Conservation (phyloP, 2,888 invertebrate species). For the Vandiemenella viatica region DNA sequence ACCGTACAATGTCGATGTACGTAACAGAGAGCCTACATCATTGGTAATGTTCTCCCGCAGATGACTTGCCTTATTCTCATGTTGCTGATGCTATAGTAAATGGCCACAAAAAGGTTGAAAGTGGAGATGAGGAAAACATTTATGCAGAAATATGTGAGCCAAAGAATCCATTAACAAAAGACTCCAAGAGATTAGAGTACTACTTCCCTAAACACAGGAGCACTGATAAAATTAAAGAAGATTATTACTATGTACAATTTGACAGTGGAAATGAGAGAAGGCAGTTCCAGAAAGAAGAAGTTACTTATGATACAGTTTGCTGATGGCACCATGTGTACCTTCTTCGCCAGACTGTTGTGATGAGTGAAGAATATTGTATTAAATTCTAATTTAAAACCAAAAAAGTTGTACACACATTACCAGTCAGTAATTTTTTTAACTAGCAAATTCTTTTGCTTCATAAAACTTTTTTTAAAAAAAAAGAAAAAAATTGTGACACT, state of each 20-base stretch:
- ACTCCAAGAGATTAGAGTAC: too few species aligned
- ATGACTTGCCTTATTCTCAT: constrained; percentile 54
- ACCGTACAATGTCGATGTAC: constrained; percentile 35
- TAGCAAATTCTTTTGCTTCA: too few species aligned
- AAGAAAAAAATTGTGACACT: too few species aligned
- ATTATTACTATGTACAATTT: constrained; percentile 24
- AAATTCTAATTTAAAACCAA: too few species aligned
- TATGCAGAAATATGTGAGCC: constrained; percentile 50
- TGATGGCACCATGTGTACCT: too few species aligned
- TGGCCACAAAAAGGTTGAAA: constrained; percentile 27
- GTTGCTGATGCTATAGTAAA: constrained; percentile 41
- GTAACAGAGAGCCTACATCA: constrained; percentile 37
- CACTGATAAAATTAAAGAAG: constrained; percentile 21
- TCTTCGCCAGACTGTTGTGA: too few species aligned
- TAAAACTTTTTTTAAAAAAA: too few species aligned
- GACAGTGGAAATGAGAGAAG: constrained; percentile 27
- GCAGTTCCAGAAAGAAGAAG: constrained; percentile 27
- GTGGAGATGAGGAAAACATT: constrained; percentile 41
- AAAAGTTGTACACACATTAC: too few species aligned
- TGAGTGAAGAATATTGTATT: too few species aligned
- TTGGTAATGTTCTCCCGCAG: constrained; percentile 26
- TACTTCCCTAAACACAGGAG: not conserved
- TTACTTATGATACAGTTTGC: constrained; percentile 29
- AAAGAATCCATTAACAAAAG: too few species aligned
- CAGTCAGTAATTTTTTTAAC: too few species aligned